Conservation (phyloP, 2,888 invertebrate species). For the Osedax frankpressi region DNA sequence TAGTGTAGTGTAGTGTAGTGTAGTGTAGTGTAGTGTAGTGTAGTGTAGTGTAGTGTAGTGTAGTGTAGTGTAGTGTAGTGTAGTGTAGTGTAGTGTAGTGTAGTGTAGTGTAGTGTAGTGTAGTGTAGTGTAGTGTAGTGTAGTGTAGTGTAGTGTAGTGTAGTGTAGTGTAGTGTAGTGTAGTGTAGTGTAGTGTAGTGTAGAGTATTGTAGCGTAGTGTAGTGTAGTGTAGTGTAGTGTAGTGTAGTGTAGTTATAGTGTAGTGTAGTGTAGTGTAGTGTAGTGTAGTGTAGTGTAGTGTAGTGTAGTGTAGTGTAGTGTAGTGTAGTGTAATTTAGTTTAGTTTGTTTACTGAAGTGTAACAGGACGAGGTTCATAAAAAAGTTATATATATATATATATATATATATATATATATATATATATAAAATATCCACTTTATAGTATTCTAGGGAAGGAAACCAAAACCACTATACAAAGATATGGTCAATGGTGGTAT, state of each 20-base stretch:
- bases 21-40: slow-evolving; percentile 22
- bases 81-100: slow-evolving; percentile 20
- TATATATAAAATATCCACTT: too few species aligned
- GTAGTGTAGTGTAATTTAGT: slow-evolving; percentile 19
- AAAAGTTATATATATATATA: too few species aligned
- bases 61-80: slow-evolving; percentile 21
- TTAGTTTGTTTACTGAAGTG: slow-evolving; percentile 18
- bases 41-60: slow-evolving; percentile 23
- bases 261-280: slow-evolving; percentile 19
- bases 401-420: too few species aligned
- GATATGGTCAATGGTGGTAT: too few species aligned
- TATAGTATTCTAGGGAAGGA: too few species aligned
- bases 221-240: neutral
- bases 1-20: slow-evolving; percentile 23
- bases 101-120: slow-evolving; percentile 24
- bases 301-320: slow-evolving; percentile 24
- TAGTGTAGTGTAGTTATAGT: too few species aligned
- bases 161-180: slow-evolving; percentile 23
- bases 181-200: slow-evolving; percentile 24
- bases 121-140: slow-evolving; percentile 23
- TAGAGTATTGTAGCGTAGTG: too few species aligned
- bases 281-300: slow-evolving; percentile 23
- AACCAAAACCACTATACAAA: too few species aligned
- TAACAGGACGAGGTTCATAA: too few species aligned
- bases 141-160: slow-evolving; percentile 24